Evolutionary conservation across 2,888 invertebrate genomes (phyloP), one percentile per base, ranked within the genome.

Genomic region (Deilephila porcellus): DNA sequence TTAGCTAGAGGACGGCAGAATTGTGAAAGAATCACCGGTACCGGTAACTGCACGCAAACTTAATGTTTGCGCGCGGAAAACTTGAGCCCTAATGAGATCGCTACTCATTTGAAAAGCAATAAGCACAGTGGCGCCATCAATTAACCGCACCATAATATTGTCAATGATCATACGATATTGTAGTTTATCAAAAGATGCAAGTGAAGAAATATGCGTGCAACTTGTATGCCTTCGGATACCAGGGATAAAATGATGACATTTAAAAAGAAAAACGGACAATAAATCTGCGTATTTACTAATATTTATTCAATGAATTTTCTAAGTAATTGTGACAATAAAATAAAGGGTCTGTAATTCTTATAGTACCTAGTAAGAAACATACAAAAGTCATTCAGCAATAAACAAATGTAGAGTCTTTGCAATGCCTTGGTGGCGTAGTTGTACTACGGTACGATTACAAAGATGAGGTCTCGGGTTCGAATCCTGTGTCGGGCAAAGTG

Each of bases 11-110:
- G n/a, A n/a, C n/a, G n/a, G n/a, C n/a, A n/a, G n/a, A n/a, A 72
- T 72, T 72, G 72, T 72, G 72, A 72, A 72, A 72, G 72, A 72
- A 63, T 72, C 53, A 72, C 72, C 72, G 63, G 63, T 56, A 56
- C 63, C 72, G 62, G 72, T 72, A 64, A 53, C 20, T 8, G 56
- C 20, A 53, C 45, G 53, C 72, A 72, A 64, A 64, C 56, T 72
- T 64, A 64, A 64, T 72, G 63, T 72, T 72, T 72, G 64, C 72
- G 53, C 56, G 17, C 64, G 64, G 25, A n/a, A 34, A 64, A 64
- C 64, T 72, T 56, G 62, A 32, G 7, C 17, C 29, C n/a, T 63
- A 72, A 62, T 63, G 52, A 63, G 32, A 63, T 63, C 63, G 32
- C 7, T 4, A 29, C 53, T 20, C 11, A 53, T 59, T 14, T 17